Evolutionary conservation across 1,140 invertebrate species (phyloP).

Genomic region (Bombus balteatus): DNA sequence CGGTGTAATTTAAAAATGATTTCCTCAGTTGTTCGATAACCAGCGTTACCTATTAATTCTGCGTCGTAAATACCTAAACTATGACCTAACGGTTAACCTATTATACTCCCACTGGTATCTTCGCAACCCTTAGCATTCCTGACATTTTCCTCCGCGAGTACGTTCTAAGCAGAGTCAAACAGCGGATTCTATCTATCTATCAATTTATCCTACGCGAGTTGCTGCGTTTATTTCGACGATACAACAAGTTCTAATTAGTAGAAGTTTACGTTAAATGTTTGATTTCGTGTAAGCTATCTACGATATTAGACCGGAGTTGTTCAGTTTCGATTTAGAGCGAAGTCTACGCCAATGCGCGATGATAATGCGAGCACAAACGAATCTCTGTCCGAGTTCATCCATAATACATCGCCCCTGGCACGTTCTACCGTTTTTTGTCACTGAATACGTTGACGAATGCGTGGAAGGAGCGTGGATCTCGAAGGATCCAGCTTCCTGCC

Average conservation of each 20-base stretch:
- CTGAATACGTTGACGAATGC: slow-evolving; percentile 63
- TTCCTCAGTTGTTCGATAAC: neutral
- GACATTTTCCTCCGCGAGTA: neutral
- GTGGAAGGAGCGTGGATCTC: slow-evolving; percentile 29
- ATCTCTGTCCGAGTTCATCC: slow-evolving; percentile 73
- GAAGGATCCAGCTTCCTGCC: slow-evolving; percentile 9
- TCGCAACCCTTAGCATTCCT: neutral
- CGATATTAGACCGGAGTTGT: neutral
- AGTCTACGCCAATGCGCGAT: slow-evolving; percentile 56
- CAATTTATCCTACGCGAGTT: neutral
- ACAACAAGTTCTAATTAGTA: neutral
- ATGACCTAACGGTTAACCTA: neutral
- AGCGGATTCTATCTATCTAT: neutral
- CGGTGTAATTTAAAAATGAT: neutral
- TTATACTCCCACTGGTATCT: neutral
- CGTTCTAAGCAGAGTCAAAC: neutral
- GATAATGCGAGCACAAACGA: slow-evolving; percentile 71
- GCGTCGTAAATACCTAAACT: neutral
- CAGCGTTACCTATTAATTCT: neutral
- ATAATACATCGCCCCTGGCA: slow-evolving; percentile 52
- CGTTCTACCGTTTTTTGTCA: slow-evolving; percentile 73
- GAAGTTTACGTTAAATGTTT: neutral
- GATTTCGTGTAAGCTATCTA: neutral
- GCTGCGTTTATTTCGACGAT: neutral
- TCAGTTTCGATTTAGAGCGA: slow-evolving; percentile 22